A percentile compares a stretch with the other conserved stretches of the same genome.
Conservation (phyloP, 2,797 vertebrate species). For the Chelidonichthys spinosus region DNA sequence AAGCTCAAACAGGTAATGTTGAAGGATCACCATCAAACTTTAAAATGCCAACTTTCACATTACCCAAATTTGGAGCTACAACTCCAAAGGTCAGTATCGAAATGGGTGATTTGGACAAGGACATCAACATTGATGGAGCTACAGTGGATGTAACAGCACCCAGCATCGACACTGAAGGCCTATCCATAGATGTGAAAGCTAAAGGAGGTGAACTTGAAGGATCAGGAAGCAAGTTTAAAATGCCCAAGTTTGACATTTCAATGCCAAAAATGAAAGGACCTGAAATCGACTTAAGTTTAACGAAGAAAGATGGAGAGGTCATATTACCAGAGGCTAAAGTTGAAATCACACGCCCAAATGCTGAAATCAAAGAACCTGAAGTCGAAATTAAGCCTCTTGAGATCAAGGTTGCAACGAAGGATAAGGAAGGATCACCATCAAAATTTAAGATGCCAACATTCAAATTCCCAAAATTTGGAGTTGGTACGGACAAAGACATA, state of each 20-base stretch:
- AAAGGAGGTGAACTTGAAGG: slow-evolving; percentile 31
- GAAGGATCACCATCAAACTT: slow-evolving; percentile 49
- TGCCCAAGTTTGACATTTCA: slow-evolving; percentile 43
- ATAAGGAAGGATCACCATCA: slow-evolving; percentile 37
- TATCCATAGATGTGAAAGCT: slow-evolving; percentile 48
- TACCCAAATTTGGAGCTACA: slow-evolving; percentile 58
- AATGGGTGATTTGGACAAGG: slow-evolving; percentile 48
- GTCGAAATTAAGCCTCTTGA: slow-evolving; percentile 49
- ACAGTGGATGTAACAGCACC: slow-evolving; percentile 6
- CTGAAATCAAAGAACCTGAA: slow-evolving; percentile 24
- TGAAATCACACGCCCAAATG: slow-evolving; percentile 40
- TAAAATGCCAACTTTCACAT: slow-evolving; percentile 53
- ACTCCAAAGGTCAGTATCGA: slow-evolving; percentile 29
- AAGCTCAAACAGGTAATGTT: slow-evolving; percentile 7
- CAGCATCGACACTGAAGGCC: slow-evolving; percentile 10
- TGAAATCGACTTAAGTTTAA: slow-evolving; percentile 31
- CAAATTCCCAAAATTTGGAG: slow-evolving; percentile 55
- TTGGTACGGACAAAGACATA: neutral
- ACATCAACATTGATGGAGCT: slow-evolving; percentile 37
- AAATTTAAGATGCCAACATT: slow-evolving; percentile 62
- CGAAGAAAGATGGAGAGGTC: slow-evolving; percentile 37
- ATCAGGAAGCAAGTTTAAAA: slow-evolving; percentile 46
- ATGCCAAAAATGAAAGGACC: slow-evolving; percentile 30
- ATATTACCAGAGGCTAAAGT: slow-evolving; percentile 20
- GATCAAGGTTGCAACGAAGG: neutral